Evolutionary conservation across 2,797 vertebrate species (phyloP), one percentile per base, ranked within the genome.

Genomic region (Poecilia wingei): DNA sequence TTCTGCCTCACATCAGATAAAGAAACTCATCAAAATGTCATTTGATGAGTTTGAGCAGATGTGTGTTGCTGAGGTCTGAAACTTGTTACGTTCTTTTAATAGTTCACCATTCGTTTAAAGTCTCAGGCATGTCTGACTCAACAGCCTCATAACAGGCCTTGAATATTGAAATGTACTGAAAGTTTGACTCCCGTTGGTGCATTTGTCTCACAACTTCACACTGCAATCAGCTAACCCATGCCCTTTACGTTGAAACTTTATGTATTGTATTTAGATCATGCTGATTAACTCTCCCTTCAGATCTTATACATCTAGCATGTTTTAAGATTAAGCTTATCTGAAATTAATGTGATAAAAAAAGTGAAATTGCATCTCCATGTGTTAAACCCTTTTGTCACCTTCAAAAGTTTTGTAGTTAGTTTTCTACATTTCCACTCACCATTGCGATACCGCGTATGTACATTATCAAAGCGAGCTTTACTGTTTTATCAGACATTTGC

Each of bases 401-500:
- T 49, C n/a, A 70, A 68, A 68, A 0, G 0, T 36, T 79, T 28
- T 0, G 1, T 9, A 55, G 22, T 55, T 39, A 46, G 53, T 76
- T 39, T 70, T 36, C 10, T 76, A 5, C 45, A n/a, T 55, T n/a
- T 10, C 51, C 36, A 0, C 6, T 47, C 59, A 9, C 66, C 39
- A 55, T 9, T 45, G 31, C 22, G 28, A 3, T 73, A 18, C 33
- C 36, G 6, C 47, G 7, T 46, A 16, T 45, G 31, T 41, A n/a
- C 16, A 18, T 75, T 79, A 75, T 75, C 39, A 74, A 75, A 45
- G 69, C 43, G 28, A 59, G 3, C 53, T 61, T 80, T 69, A 16
- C 75, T 57, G 47, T 78, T 79, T 72, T 55, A 61, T 79, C 77
- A 74, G 13, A 9, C 53, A 78, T 8, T 59, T 70, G 51, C 47